These are phyloP conservation scores for Oreotrochilus melanogaster DNA, from an alignment of 2,113 vertebrate species.

Conservation along the genomic window DNA sequence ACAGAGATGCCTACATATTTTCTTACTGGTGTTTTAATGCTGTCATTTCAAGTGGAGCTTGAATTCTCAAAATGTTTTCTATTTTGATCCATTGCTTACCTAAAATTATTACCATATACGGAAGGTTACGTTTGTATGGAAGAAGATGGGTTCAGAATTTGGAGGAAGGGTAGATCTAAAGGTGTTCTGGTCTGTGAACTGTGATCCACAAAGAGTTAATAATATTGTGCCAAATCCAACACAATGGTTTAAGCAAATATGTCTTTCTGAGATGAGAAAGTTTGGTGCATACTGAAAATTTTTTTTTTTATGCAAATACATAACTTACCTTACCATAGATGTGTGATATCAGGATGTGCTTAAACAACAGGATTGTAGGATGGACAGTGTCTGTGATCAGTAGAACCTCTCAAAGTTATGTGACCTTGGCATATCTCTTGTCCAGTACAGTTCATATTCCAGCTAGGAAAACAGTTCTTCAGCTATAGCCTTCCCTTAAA, in stretches of 20 bases:
- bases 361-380: background rate
- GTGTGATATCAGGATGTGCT: background rate
- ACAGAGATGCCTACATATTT: background rate
- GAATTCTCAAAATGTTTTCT: background rate
- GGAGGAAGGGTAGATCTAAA: background rate
- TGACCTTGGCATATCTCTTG: background rate
- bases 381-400: background rate
- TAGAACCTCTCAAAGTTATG: background rate
- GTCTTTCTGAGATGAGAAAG: background rate
- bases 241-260: background rate
- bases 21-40: background rate
- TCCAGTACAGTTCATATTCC: too few relatives aligned
- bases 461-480: too few relatives aligned
- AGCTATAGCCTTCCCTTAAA: too few relatives aligned
- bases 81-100: background rate
- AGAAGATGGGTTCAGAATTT: background rate
- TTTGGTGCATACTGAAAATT: background rate
- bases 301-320: background rate
- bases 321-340: background rate
- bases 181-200: background rate
- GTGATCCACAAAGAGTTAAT: background rate
- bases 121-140: background rate
- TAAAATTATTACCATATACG: background rate
- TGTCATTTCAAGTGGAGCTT: background rate
- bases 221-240: background rate